Evolutionary conservation across 2,888 invertebrate genomes (phyloP), one percentile per base, ranked within the genome.

Genomic region (Brachyptera putata): DNA sequence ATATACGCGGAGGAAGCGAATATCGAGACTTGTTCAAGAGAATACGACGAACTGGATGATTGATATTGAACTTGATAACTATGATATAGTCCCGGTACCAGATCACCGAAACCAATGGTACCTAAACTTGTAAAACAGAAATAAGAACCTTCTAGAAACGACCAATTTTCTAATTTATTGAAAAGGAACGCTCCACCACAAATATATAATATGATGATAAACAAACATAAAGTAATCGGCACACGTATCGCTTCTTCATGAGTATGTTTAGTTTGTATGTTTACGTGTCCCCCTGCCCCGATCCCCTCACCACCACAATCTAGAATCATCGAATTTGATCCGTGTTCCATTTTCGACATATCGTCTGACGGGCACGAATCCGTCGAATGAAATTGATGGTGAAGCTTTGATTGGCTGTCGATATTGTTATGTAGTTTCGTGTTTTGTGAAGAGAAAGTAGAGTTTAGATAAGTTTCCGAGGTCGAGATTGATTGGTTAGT

Each of bases 101-200:
- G 74, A 69, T 90, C 87, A 1, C 91, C 91, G 70, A 91, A 91
- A 1, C 91, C 91, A 66, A 91, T 91, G 11, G 91, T 91, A 22
- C 90, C 89, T 61, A 73, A 65, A 58, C 72, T 80, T 63, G 81
- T 79, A 69, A 81, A 81, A 66, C 80, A 80, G 70, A 81, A 81
- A 69, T 75, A 82, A 64, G 79, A 80, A 60, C 95, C 94, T 70
- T 95, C 95, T 57, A 95, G 79, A 39, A 91, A 82, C 62, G 85
- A 87, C 98, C 97, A 98, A 67, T 85, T 84, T 74, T 97, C 97
- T 72, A 95, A 87, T 57, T 88, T 81, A 63, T 90, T 87, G 75
- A 98, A 98, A 66, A 97, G 80, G 62, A 91, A 79, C 1, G 95
- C 91, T 13, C 97, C 97, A 34, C 91, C 85, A 61, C 88, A 87